phyloP scores from a whole-genome alignment of 2,888 invertebrate genomes.

The Petrolisthes cinctipes region DNA sequence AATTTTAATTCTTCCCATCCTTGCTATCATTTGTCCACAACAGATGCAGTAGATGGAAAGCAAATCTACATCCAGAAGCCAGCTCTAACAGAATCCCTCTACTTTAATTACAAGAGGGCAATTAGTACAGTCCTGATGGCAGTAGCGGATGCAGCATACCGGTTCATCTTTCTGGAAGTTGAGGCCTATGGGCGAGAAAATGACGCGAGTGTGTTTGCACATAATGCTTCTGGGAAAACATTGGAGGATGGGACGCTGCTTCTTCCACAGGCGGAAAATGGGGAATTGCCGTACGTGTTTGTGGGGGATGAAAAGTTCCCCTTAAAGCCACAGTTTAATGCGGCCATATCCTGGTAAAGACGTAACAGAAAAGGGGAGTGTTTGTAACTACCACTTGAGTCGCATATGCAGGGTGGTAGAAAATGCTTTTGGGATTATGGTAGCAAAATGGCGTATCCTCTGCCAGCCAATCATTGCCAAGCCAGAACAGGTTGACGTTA shows the following conservation, averaged over 20 bases:
- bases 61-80: no score
- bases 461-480: no score
- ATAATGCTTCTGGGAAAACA: neutral
- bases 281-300: constrained; percentile 5
- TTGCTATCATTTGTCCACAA: no score
- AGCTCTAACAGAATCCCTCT: neutral
- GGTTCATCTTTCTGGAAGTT: neutral
- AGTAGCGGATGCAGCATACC: constrained; percentile 6
- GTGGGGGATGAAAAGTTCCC: constrained; percentile 7
- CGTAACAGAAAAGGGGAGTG: neutral
- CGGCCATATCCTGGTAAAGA: neutral
- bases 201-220: constrained; percentile 2
- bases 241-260: neutral
- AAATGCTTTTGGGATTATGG: no score
- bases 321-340: neutral
- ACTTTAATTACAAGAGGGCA: neutral
- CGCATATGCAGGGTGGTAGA: neutral
- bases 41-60: no score
- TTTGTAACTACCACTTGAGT: neutral
- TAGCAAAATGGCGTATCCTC: no score
- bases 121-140: neutral
- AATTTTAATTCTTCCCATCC: no score
- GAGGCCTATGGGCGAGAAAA: neutral
- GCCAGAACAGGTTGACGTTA: no score
- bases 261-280: neutral